Evolutionary conservation across 2,888 invertebrate genomes (phyloP), one percentile per base, ranked within the genome.

Genomic region (Diarsia mendica): DNA sequence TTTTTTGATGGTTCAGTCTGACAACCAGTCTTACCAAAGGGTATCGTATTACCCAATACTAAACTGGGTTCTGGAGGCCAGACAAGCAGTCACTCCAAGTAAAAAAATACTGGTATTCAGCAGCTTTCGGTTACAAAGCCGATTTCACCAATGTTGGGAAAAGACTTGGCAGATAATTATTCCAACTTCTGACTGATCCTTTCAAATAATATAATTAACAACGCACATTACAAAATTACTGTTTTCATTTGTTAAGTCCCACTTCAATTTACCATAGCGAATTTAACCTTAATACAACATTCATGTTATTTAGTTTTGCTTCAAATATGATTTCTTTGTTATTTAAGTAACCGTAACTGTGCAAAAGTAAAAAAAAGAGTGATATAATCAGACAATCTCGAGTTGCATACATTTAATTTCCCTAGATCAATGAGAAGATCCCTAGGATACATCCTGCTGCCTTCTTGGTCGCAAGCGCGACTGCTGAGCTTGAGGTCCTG

Each of bases 281-380:
- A 74, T 78, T 61, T 46, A 64, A 72, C 48, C 28, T 18, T 71
- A 75, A 61, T 68, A 67, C 44, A 74, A 74, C 28, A 82, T 82
- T 58, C 68, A 55, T 51, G 44, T 58, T 78, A 46, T 74, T 82
- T 82, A 64, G 70, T 70, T 79, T 46, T 67, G 70, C 74, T 63
- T 64, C 18, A 55, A 51, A 69, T 51, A 44, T 60, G 53, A 69
- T 15, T 61, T 68, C 33, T 67, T 64, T 60, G 18, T 6, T 23
- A 9, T 11, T 77, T 60, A 39, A 2, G n/a, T 69, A 66, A 65
- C 53, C 18, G 51, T 15, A 67, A n/a, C 70, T 49, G 48, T 28
- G 65, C 18, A 48, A 67, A 51, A 18, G 8, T 1, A 60, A 51
- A 55, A 0, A 51, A 60, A 51, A 55, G 0, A 48, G 10, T 78